phyloP scores from a whole-genome alignment of 2,797 vertebrate species.

The Oreortyx pictus region DNA sequence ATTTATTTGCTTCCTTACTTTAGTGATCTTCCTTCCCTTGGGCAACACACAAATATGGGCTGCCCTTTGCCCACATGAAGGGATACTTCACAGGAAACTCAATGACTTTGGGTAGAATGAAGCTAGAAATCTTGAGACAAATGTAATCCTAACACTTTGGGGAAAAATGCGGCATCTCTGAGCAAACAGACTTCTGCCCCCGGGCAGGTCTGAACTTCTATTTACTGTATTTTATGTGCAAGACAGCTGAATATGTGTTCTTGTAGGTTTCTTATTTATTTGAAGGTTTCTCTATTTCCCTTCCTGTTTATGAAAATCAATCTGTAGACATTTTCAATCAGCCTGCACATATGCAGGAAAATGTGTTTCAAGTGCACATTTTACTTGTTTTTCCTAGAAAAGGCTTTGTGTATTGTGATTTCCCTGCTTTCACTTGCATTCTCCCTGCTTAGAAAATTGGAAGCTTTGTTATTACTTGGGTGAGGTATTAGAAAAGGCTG shows the following conservation, averaged over 20 bases:
- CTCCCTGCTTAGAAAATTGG: constrained; percentile 43
- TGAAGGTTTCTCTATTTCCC: constrained; percentile 25
- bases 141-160: not conserved
- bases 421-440: constrained; percentile 28
- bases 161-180: not conserved
- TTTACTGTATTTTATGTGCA: constrained; percentile 28
- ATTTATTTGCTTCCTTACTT: not conserved
- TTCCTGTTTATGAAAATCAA: constrained; percentile 57
- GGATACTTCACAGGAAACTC: not conserved
- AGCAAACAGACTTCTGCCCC: not conserved
- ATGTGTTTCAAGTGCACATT: constrained; percentile 55
- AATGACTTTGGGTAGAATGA: not conserved
- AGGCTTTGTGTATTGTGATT: constrained; percentile 11
- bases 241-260: constrained; percentile 8
- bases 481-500: constrained; percentile 1
- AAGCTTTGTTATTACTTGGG: constrained; percentile 41
- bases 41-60: not conserved
- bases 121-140: not conserved
- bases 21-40: not conserved
- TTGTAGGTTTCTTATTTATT: constrained; percentile 54
- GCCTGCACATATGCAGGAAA: constrained; percentile 21
- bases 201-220: not conserved
- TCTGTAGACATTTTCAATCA: constrained; percentile 63
- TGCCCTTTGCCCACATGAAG: rapidly evolving
- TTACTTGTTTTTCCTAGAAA: constrained; percentile 58